Conservation (phyloP, 30 jellyfish, hydroid and myxozoan genomes). For the Nemopilema nomurai region DNA sequence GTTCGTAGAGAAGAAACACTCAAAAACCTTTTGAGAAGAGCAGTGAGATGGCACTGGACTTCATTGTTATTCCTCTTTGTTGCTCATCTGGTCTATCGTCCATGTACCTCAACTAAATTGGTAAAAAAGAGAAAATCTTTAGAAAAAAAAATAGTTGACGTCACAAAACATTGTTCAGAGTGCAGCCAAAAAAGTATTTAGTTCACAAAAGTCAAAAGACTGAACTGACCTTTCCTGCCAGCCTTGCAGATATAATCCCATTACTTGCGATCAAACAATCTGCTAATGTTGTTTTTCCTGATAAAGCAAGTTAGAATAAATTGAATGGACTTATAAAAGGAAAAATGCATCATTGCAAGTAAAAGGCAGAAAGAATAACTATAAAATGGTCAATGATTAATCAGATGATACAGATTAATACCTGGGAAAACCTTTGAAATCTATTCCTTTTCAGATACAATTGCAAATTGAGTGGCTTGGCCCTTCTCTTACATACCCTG, state of each 20-base stretch:
- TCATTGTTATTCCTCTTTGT: conserved; percentile 98
- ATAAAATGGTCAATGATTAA: too few species aligned
- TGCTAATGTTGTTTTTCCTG: conserved; percentile 98
- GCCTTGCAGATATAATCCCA: conserved; percentile 91
- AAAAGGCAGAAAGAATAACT: too few species aligned
- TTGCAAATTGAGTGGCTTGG: too few species aligned
- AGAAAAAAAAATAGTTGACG: too few species aligned
- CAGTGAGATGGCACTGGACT: conserved; percentile 95
- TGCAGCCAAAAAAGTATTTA: too few species aligned
- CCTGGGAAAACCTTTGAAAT: too few species aligned
- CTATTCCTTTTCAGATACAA: too few species aligned
- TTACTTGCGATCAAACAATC: conserved; percentile 97
- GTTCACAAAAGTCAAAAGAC: background rate
- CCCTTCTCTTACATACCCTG: too few species aligned
- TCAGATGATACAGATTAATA: too few species aligned
- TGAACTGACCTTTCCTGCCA: conserved; percentile 95
- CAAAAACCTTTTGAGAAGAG: conserved; percentile 76
- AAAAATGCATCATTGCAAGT: too few species aligned
- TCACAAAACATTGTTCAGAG: too few species aligned
- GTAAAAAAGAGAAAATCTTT: background rate
- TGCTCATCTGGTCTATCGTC: conserved; percentile 99
- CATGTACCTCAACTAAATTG: conserved; percentile 93
- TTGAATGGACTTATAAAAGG: background rate
- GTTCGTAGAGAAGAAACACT: too few species aligned
- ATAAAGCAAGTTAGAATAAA: background rate